A percentile compares a stretch with the other conserved stretches of the same genome.
phyloP scores from a whole-genome alignment of 2,797 vertebrate genomes.

The Otolemur crassicaudatus region DNA sequence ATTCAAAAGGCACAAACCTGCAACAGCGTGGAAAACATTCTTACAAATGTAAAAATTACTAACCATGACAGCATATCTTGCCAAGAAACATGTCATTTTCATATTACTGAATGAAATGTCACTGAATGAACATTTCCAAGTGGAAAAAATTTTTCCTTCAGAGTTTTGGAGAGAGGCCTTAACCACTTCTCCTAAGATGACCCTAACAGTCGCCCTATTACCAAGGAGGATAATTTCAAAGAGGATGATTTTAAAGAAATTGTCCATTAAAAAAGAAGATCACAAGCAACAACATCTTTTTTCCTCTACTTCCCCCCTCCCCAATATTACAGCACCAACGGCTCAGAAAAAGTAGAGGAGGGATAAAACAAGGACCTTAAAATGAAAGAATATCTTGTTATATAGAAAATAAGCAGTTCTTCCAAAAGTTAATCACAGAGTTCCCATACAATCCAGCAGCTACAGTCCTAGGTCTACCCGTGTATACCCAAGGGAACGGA shows the following conservation, averaged over 20 bases:
- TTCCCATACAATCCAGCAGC: background rate
- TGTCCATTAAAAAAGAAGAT: background rate
- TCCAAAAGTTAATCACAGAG: conserved; percentile 2
- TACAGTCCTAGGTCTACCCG: background rate
- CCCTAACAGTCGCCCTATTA: background rate
- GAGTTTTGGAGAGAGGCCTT: background rate
- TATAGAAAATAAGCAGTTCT: conserved; percentile 22
- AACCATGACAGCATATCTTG: background rate
- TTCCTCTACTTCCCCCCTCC: background rate
- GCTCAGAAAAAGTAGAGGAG: background rate
- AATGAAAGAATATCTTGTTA: background rate
- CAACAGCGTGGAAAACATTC: background rate
- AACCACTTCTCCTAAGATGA: background rate
- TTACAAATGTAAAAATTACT: conserved; percentile 11
- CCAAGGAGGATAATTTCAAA: background rate
- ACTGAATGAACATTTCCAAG: background rate
- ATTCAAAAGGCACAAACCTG: conserved; percentile 27
- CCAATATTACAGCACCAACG: background rate
- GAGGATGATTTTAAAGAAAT: background rate
- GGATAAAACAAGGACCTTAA: background rate
- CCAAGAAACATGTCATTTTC: background rate
- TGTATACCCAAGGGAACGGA: background rate
- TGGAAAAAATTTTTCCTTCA: background rate
- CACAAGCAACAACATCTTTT: background rate
- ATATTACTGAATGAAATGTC: background rate